Base-by-base conservation (phyloP, 2,888 invertebrate species). In the Yponomeuta sedellus region DNA sequence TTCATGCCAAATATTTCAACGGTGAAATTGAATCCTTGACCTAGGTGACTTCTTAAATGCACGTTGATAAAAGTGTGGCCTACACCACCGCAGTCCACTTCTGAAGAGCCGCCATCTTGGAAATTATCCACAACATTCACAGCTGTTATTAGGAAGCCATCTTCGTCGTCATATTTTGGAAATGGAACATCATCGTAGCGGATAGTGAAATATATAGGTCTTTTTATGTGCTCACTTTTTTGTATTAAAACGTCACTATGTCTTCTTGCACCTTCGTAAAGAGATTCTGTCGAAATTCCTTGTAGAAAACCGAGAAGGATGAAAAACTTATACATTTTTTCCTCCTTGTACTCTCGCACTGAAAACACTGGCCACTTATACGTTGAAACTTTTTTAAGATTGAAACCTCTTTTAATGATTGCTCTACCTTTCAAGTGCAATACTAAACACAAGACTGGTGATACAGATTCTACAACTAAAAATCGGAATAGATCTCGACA, bases 21-120 rank as follows among this genome's bases (percentile, higher is more conserved):
- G 19, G 77, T 78, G 67, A 75, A 81, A 70, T 79, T 79, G 64
- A 74, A 78, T 5, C 79, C 79, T n/a, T 72, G 64, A 71, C 78
- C 78, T 11, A 77, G 61, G 1, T 74, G 73, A 67, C 80, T 79
- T 65, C 76, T 71, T 59, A 81, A 68, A 69, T 78, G 78, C 10
- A 80, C 70, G 67, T 79, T 78, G 0, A 71, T 76, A 66, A 71
- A 79, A 1, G 72, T 74, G 28, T 72, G 69, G 12, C 79, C 79
- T 2, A 77, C 68, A 2, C 81, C 81, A 16, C 80, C 81, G 63
- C 74, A 78, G 56, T 79, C 77, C 19, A 81, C 69, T 52, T 74
- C 77, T 1, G 77, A 76, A 2, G 71, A 70, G 0, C 72, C 76
- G 12, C 74, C 76, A 64, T 71, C 68, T 19, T 72, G 57, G 12